These are phyloP conservation scores for Rhaphigaster nebulosa DNA, from an alignment of 2,888 invertebrate species.

Conservation along the genomic window DNA sequence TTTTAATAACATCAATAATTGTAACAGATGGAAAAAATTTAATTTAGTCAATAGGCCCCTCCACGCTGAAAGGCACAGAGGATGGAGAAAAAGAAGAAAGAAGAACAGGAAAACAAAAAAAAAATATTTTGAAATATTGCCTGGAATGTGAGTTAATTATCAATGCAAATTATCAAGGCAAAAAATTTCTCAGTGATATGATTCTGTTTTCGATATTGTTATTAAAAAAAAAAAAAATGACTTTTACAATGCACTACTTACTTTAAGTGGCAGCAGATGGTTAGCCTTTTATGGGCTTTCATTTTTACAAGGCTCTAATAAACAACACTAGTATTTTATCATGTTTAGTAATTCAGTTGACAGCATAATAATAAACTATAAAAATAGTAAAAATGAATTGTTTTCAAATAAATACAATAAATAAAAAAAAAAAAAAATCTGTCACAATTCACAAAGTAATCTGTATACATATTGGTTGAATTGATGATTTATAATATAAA, in stretches of 20 bases:
- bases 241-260: neutral
- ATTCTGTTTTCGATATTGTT: too few relatives aligned
- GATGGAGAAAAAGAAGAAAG: too few relatives aligned
- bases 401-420: too few relatives aligned
- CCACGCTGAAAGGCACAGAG: too few relatives aligned
- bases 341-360: neutral
- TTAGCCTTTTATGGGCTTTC: neutral
- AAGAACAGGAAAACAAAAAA: neutral
- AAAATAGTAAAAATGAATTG: neutral
- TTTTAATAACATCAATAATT: neutral
- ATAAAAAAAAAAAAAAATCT: neutral
- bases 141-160: neutral
- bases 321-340: neutral
- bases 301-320: neutral
- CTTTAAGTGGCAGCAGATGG: constrained; percentile 9
- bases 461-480: neutral
- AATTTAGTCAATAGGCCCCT: too few relatives aligned
- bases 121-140: too few relatives aligned
- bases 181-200: too few relatives aligned
- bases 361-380: neutral
- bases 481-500: neutral
- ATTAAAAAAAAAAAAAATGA: too few relatives aligned
- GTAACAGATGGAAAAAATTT: neutral
- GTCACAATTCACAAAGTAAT: rapidly evolving
- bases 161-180: too few relatives aligned